phyloP scores from a whole-genome alignment of 2,113 vertebrate species.

The Rattus norvegicus region GRCr8 NC_086020.1:147858001-147858500 shows the following conservation, averaged over 20 bases:
- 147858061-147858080: neutral
- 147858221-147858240: neutral
- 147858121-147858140: neutral
- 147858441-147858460: neutral
- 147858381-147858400: neutral
- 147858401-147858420: neutral
- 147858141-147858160: neutral
- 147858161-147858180: neutral
- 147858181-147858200: neutral
- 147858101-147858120: neutral
- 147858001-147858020: neutral
- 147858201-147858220: neutral
- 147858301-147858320: neutral
- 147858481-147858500: neutral
- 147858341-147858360: neutral
- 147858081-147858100: conserved; percentile 26
- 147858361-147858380: too few relatives aligned
- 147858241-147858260: neutral
- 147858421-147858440: neutral
- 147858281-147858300: neutral
- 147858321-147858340: neutral
- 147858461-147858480: neutral
- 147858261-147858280: neutral
- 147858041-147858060: neutral
- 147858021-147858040: neutral